A percentile compares a stretch with the other conserved stretches of the same genome.
Conservation (phyloP, 2,113 vertebrate genomes). For the Tapirus terrestris region DNA sequence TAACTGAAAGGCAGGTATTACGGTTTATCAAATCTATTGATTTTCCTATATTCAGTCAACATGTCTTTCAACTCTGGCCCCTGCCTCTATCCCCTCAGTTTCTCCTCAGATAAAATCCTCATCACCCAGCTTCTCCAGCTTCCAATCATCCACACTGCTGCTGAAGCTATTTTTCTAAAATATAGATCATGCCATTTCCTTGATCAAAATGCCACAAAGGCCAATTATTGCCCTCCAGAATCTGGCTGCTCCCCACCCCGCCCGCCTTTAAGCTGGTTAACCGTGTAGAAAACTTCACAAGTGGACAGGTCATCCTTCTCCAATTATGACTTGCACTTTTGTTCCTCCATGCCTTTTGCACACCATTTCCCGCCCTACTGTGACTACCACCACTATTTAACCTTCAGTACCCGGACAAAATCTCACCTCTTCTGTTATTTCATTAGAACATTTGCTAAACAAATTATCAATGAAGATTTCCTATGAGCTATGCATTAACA, state of each 20-base stretch:
- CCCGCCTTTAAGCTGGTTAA: neutral
- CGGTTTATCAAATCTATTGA: constrained; percentile 75
- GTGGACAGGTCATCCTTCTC: neutral
- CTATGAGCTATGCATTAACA: neutral
- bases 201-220: neutral
- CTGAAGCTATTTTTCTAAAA: neutral
- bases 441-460: neutral
- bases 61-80: neutral
- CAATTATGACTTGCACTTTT: rapidly evolving
- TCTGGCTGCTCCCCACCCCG: neutral
- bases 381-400: neutral
- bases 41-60: constrained; percentile 44
- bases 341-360: neutral
- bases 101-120: neutral
- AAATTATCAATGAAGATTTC: too few relatives aligned
- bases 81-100: neutral
- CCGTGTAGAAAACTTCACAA: neutral
- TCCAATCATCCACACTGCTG: neutral
- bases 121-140: neutral
- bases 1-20: constrained; percentile 67
- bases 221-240: too few relatives aligned
- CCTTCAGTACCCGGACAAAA: neutral
- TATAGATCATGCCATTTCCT: neutral
- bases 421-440: neutral
- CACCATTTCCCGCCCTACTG: too few relatives aligned